A percentile compares a stretch with the other conserved stretches of the same genome.
Conservation (phyloP, 2,797 vertebrate species). For the Melanogrammus aeglefinus region DNA sequence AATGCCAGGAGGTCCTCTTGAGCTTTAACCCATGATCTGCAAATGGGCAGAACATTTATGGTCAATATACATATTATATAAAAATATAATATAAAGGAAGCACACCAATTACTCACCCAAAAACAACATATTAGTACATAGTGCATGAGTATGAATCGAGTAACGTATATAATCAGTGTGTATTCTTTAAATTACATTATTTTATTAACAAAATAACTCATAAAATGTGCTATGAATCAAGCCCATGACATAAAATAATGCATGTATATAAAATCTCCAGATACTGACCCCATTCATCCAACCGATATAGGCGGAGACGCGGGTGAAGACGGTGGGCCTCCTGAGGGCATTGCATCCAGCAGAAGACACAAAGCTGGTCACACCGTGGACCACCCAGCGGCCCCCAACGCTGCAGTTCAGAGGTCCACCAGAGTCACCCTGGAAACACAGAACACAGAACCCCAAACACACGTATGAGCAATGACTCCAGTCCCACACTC, state of each 20-base stretch:
- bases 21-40: slow-evolving; percentile 67
- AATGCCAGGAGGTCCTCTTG: slow-evolving; percentile 31
- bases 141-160: not conserved
- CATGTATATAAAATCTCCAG: not conserved
- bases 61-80: not conserved
- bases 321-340: slow-evolving; percentile 86
- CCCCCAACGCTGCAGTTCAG: slow-evolving; percentile 81
- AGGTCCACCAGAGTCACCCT: slow-evolving; percentile 91
- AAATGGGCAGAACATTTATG: slow-evolving; percentile 32
- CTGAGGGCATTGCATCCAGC: slow-evolving; percentile 76
- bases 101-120: not conserved
- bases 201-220: not conserved
- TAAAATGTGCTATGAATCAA: not conserved
- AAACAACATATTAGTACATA: not conserved
- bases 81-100: not conserved
- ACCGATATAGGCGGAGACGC: slow-evolving; percentile 79
- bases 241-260: not conserved
- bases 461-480: not conserved
- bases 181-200: not conserved
- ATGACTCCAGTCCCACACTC: not conserved
- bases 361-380: slow-evolving; percentile 88
- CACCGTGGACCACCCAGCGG: slow-evolving; percentile 78
- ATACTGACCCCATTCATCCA: slow-evolving; percentile 84
- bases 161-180: not conserved
- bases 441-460: slow-evolving; percentile 5